Evolutionary conservation across 2,888 invertebrate genomes (phyloP).

Genomic region (Eristalis pertinax): DNA sequence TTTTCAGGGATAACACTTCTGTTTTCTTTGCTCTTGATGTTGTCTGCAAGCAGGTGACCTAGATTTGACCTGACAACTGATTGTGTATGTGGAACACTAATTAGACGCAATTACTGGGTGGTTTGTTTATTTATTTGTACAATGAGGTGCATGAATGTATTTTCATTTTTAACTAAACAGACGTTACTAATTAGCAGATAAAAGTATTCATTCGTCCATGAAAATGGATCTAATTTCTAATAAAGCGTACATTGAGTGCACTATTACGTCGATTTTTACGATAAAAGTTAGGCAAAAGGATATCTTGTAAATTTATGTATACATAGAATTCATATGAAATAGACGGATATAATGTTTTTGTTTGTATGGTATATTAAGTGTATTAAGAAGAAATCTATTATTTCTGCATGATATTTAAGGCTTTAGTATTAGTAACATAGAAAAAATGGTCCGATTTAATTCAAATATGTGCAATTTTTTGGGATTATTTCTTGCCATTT

Average conservation of each 20-base stretch:
- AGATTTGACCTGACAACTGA: not conserved
- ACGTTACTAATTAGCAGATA: not conserved
- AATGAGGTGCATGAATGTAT: not conserved
- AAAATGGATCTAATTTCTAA: not conserved
- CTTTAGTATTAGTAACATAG: too few species aligned
- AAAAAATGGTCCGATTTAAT: too few species aligned
- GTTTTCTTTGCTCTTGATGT: constrained; percentile 40
- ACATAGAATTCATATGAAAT: too few species aligned
- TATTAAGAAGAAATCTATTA: too few species aligned
- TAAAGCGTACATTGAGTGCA: not conserved
- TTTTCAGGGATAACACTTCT: constrained; percentile 37
- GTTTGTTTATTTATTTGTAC: not conserved
- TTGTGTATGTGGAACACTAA: not conserved
- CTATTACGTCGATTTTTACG: too few species aligned
- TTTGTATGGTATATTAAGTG: too few species aligned
- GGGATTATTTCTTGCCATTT: too few species aligned
- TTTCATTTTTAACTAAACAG: not conserved
- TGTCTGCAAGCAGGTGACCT: constrained; percentile 64
- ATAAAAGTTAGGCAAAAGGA: not conserved
- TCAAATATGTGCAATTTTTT: too few species aligned
- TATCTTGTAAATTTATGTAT: too few species aligned
- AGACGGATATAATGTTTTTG: too few species aligned
- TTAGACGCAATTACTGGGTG: not conserved
- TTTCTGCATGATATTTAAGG: too few species aligned
- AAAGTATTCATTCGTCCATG: not conserved